phyloP scores from a whole-genome alignment of 2,888 invertebrate genomes.

The Keiferia lycopersicella region DNA sequence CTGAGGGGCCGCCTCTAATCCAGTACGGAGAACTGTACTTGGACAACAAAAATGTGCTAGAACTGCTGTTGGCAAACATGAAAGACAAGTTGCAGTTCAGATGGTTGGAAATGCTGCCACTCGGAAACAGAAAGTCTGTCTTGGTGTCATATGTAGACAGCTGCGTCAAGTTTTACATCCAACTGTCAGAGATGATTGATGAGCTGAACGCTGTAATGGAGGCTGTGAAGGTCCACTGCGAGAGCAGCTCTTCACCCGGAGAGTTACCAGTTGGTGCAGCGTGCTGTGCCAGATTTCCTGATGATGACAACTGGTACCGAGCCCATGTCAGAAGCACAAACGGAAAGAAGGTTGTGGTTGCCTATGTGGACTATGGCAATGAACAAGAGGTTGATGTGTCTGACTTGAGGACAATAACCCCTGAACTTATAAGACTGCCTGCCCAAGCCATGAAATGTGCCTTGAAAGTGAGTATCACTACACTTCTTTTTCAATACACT shows the following conservation, averaged over 20 bases:
- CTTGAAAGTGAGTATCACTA: constrained; percentile 75
- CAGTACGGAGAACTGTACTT: constrained; percentile 88
- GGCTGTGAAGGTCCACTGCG: constrained; percentile 83
- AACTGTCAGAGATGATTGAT: constrained; percentile 82
- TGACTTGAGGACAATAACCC: constrained; percentile 83
- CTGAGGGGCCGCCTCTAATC: constrained; percentile 86
- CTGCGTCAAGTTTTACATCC: constrained; percentile 88
- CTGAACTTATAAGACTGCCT: constrained; percentile 83
- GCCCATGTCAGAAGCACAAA: constrained; percentile 87
- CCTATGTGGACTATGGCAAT: constrained; percentile 98
- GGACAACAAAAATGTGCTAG: constrained; percentile 80
- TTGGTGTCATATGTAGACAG: constrained; percentile 85
- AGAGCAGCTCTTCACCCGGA: constrained; percentile 67
- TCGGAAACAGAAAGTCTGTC: constrained; percentile 70
- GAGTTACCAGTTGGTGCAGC: constrained; percentile 82
- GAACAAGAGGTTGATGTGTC: constrained; percentile 86
- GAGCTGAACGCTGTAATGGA: constrained; percentile 85
- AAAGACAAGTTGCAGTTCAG: constrained; percentile 69
- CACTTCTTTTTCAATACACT: too few species aligned
- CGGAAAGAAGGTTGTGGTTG: constrained; percentile 83
- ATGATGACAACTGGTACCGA: constrained; percentile 94
- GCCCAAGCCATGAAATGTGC: constrained; percentile 90
- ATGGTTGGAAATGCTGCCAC: constrained; percentile 60
- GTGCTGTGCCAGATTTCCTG: constrained; percentile 90
- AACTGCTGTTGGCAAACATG: constrained; percentile 73